Percentiles rank a stretch among this genome's conserved stretches.
Evolutionary conservation across 2,797 vertebrate species (phyloP).

Genomic region (Chelmon rostratus): DNA sequence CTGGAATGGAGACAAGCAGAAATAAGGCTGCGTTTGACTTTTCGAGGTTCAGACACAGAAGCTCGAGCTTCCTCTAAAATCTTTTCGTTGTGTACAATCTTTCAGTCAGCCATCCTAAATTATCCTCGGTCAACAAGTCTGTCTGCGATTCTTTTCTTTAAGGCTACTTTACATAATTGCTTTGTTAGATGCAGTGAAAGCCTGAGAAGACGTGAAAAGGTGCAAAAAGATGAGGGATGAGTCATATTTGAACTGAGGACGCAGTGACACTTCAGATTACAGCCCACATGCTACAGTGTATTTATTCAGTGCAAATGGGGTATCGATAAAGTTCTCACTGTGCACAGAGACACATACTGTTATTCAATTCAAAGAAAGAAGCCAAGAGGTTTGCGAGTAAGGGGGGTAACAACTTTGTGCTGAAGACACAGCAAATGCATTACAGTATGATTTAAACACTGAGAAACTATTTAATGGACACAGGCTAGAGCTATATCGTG

Average conservation of each 20-base stretch:
- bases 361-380: background rate
- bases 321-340: background rate
- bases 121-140: background rate
- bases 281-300: background rate
- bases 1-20: background rate
- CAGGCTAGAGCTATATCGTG: background rate
- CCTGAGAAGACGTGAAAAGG: background rate
- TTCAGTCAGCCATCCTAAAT: background rate
- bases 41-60: background rate
- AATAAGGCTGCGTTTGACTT: background rate
- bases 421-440: too few species aligned
- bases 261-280: background rate
- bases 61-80: background rate
- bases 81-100: too few species aligned
- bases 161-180: background rate
- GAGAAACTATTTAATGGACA: background rate
- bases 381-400: background rate
- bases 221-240: slow-evolving; percentile 1
- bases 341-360: background rate
- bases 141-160: background rate
- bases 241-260: background rate
- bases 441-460: background rate
- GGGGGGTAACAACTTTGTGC: background rate
- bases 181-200: background rate
- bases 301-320: background rate